phyloP scores from a whole-genome alignment of 2,888 invertebrate genomes.

The Drosophila limbata region DNA sequence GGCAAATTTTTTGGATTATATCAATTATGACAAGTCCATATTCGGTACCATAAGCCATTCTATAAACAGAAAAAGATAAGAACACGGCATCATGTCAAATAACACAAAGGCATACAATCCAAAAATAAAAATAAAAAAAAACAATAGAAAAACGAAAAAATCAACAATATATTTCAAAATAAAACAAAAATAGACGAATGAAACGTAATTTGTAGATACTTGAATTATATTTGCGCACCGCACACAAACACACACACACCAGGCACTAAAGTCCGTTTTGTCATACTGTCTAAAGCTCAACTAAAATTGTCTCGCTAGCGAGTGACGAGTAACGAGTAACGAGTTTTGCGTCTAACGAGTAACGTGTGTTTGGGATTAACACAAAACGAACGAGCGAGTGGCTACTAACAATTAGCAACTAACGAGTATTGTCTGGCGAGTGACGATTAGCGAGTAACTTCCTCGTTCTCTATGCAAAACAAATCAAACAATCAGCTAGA shows the following conservation, averaged over 20 bases:
- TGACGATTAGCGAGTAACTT: neutral
- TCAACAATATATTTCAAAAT: conserved; percentile 1
- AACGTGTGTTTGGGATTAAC: conserved; percentile 8
- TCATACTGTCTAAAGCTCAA: conserved; percentile 30
- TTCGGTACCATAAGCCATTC: conserved; percentile 99
- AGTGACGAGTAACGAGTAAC: conserved; percentile 4
- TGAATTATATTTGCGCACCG: conserved; percentile 37
- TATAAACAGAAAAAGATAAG: conserved; percentile 84
- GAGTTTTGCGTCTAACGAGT: conserved; percentile 9
- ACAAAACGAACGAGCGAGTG: conserved; percentile 11
- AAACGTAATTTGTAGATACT: conserved; percentile 26
- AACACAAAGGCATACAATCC: conserved; percentile 55
- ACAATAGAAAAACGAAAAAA: conserved; percentile 4
- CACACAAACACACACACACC: conserved; percentile 52
- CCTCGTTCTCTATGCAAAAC: conserved; percentile 4
- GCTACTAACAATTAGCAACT: conserved; percentile 8
- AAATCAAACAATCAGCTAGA: neutral
- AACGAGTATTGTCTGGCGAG: conserved; percentile 10
- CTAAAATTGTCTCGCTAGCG: conserved; percentile 17
- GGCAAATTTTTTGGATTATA: conserved; percentile 94
- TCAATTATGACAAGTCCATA: conserved; percentile 98
- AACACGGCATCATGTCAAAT: conserved; percentile 61
- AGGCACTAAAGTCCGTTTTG: conserved; percentile 64
- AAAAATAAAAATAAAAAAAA: conserved; percentile 12
- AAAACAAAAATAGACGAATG: conserved; percentile 9